Conservation (phyloP, 2,888 invertebrate genomes). For the Acanthosepion esculentum region DNA sequence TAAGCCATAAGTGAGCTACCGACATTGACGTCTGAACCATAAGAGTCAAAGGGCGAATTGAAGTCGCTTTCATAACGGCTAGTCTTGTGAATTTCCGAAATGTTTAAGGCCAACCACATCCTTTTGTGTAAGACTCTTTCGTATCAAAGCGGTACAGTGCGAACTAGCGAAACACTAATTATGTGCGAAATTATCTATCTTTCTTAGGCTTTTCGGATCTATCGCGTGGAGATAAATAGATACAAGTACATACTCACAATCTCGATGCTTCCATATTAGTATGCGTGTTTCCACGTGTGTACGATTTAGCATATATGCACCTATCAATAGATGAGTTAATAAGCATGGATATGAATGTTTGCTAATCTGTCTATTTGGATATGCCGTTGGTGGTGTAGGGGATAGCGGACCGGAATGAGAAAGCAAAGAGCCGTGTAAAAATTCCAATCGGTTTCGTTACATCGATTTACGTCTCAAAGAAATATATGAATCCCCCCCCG, state of each 20-base stretch:
- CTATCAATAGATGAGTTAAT: background rate
- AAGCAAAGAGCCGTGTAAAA: no score
- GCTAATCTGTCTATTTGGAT: no score
- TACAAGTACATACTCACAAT: background rate
- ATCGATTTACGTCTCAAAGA: no score
- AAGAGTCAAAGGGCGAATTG: background rate
- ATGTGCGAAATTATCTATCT: background rate
- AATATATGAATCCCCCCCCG: no score
- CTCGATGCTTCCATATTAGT: background rate
- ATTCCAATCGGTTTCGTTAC: no score
- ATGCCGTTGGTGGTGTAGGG: no score
- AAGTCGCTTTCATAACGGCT: background rate
- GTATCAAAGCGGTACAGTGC: background rate
- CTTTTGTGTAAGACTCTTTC: background rate
- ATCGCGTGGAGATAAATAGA: background rate
- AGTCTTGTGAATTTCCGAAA: conserved; percentile 20
- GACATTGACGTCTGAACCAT: background rate
- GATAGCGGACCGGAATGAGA: no score
- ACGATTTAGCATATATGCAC: background rate
- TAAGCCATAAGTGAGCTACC: background rate
- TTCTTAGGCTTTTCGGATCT: background rate
- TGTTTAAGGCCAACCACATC: background rate
- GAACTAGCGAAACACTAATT: background rate
- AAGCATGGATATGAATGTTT: no score
- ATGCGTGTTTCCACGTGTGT: background rate